Evolutionary conservation across 2,113 vertebrate genomes (phyloP).

Genomic region (Casuarius casuarius): DNA sequence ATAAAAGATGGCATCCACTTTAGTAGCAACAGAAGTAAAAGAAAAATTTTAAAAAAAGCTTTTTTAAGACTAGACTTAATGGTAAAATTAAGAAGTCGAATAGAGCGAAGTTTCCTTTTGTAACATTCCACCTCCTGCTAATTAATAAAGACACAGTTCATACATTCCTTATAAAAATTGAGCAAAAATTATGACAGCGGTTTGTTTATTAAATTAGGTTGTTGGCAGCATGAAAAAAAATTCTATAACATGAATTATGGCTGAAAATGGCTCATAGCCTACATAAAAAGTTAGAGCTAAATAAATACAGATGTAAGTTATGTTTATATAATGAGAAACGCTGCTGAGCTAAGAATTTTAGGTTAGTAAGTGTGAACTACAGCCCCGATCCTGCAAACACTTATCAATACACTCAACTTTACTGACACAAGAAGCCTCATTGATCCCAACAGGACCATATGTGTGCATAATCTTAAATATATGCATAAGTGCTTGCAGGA

Average conservation of each 20-base stretch:
- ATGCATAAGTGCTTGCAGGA: slow-evolving; percentile 55
- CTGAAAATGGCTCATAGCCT: slow-evolving; percentile 60
- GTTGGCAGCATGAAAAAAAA: slow-evolving; percentile 69
- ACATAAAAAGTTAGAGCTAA: slow-evolving; percentile 72
- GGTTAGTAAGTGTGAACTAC: slow-evolving; percentile 72
- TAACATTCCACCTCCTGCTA: slow-evolving; percentile 63
- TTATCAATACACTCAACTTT: slow-evolving; percentile 65
- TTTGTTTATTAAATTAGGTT: slow-evolving; percentile 76
- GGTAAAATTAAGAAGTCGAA: slow-evolving; percentile 58
- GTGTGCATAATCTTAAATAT: slow-evolving; percentile 59
- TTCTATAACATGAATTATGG: slow-evolving; percentile 67
- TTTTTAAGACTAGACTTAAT: slow-evolving; percentile 45
- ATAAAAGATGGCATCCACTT: slow-evolving; percentile 29
- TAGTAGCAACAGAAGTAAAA: slow-evolving; percentile 43
- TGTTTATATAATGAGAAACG: slow-evolving; percentile 75
- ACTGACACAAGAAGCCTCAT: slow-evolving; percentile 61
- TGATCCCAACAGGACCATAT: slow-evolving; percentile 60
- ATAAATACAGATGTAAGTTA: slow-evolving; percentile 72
- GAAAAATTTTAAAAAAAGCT: not conserved
- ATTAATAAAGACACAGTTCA: slow-evolving; percentile 77
- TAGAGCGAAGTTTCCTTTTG: slow-evolving; percentile 46
- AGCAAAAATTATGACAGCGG: slow-evolving; percentile 65
- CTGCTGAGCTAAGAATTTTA: slow-evolving; percentile 75
- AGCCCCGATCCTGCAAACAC: slow-evolving; percentile 65
- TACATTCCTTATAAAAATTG: slow-evolving; percentile 60